Evolutionary conservation across 2,113 vertebrate genomes (phyloP), one percentile per base, ranked within the genome.

Genomic region (Maccullochella peelii): DNA sequence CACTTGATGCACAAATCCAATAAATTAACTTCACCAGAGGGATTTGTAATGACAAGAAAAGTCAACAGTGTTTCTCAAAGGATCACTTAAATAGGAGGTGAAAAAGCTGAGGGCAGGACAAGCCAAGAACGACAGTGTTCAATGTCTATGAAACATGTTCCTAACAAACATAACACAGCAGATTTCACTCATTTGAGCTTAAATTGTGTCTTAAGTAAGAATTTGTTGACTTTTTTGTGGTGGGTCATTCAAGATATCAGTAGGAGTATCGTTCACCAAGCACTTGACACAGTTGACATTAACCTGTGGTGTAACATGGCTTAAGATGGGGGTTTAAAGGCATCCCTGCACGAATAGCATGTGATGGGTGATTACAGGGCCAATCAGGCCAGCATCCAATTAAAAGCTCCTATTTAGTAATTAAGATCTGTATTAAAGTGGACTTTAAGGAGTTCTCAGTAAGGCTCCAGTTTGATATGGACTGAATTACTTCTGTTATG

Each of bases 381-480:
- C 67, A 87, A 74, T 14, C 68, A 23, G 80, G 49, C 6, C 36
- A 42, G 2, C 80, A 91, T 87, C 88, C 92, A 92, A 91, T 93
- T 92, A 92, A 94, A 93, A 86, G 81, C 82, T 94, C 83, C 87
- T 82, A 83, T 83, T 93, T 77, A 88, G 83, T 90, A 88, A 92
- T 91, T 88, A 88, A 82, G 73, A 90, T 76, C 54, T 80, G 65
- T 57, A 58, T 89, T 87, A 82, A 84, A 85, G 58, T 77, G 55
- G 80, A 75, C 58, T 80, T 66, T 11, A 27, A 16, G 58, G 27
- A 80, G 49, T 73, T 85, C 55, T 62, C 23, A 47, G 25, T 54
- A 18, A 52, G 79, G 6, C 21, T 27, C 21, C 47, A 2, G 16
- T 74, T 76, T 80, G n/a, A 63, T 27, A 49, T 12, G 23, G 44